Base-by-base conservation (phyloP, 1,140 invertebrate species). In the Brachionus calyciflorus region DNA sequence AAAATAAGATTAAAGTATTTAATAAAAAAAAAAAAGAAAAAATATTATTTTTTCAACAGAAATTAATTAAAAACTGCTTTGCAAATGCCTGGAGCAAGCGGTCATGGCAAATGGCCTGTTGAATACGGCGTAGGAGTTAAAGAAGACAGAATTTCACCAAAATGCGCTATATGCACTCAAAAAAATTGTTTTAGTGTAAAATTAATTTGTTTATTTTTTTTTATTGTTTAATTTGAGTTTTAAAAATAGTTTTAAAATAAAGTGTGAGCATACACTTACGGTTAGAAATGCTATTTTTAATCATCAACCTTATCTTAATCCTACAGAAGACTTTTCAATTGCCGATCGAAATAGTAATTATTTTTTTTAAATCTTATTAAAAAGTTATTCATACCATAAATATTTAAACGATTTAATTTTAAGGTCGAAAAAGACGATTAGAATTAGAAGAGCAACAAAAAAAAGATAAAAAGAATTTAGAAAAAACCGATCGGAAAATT, bases 141-240 rank as follows among this genome's bases (percentile, higher is more conserved):
- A 26, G 69, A 73, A 5, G 69, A 73, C 3, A 6, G 69, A 24
- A 37, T 73, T 26, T 26, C 30, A 9, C 19, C n/a, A 17, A 49
- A 40, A 33, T 73, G 69, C 19, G 69, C 46, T 17, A 73, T 73
- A 14, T 73, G 69, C 69, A 73, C 46, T 12, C 69, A 73, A 55
- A 73, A 73, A 24, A 49, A 55, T 24, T 73, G 69, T 33, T 73
- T 73, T 55, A 73, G 33, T 37, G 69, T 73, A 73, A 73, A 21
- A 40, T 21, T 65, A 24, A 9, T 6, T 2, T 12, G 7, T 5
- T 19, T 1, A 6, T 12, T 65, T 24, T 10, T 48, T 70, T n/a
- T 51, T 28, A n/a, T 33, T n/a, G 19, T 46, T 69, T 63, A 37
- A 17, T 30, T 30, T 46, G 46, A n/a, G 5, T 28, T 46, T 28